phyloP scores from a whole-genome alignment of 2,888 invertebrate genomes.

The Fragum whitleyi region DNA sequence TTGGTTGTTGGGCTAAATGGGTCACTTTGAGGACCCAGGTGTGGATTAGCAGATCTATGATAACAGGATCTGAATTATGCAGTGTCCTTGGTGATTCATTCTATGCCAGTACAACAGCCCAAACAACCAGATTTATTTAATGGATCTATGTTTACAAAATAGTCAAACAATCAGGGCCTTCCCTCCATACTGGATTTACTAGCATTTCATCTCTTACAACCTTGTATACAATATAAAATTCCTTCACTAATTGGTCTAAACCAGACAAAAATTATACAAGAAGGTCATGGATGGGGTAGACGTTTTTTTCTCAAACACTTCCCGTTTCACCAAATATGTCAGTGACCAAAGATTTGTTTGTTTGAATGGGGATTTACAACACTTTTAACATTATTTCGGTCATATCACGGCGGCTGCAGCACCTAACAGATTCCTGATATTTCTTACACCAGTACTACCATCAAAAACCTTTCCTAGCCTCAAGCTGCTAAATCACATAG shows the following conservation, averaged over 20 bases:
- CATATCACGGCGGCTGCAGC: too few relatives aligned
- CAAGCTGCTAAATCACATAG: too few relatives aligned
- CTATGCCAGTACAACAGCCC: not conserved
- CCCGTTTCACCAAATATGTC: too few relatives aligned
- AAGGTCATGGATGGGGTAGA: not conserved
- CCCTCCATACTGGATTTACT: not conserved
- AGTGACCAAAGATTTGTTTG: too few relatives aligned
- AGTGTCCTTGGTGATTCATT: constrained; percentile 10
- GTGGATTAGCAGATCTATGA: not conserved
- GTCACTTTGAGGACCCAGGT: not conserved
- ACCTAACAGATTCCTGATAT: too few relatives aligned
- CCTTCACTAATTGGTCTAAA: not conserved
- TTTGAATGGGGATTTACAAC: too few relatives aligned
- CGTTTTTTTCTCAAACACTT: too few relatives aligned
- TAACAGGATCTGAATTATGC: constrained; percentile 1
- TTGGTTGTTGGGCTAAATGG: too few relatives aligned
- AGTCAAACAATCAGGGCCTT: constrained; percentile 14
- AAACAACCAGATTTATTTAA: constrained; percentile 26
- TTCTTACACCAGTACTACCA: too few relatives aligned
- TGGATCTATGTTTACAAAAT: constrained; percentile 22
- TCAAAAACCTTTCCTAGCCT: too few relatives aligned
- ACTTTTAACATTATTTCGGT: too few relatives aligned
- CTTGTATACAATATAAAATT: constrained; percentile 1
- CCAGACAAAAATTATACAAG: not conserved
- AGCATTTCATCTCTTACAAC: not conserved